phyloP scores from a whole-genome alignment of 2,113 vertebrate genomes.

The Odontesthes bonariensis region DNA sequence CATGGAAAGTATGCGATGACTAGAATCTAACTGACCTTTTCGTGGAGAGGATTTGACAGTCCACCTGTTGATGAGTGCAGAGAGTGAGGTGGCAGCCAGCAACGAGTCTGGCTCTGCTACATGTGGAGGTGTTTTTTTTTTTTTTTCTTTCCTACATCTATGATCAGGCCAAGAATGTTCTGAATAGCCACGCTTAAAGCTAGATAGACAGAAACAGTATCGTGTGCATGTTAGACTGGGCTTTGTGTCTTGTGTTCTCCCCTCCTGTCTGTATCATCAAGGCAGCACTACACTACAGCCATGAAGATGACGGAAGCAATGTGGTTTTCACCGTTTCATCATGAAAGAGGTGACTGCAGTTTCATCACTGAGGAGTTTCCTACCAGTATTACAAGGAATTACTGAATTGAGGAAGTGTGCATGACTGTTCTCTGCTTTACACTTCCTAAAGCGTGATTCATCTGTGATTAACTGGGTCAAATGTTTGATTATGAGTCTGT shows the following conservation, averaged over 20 bases:
- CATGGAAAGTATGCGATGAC: constrained; percentile 41
- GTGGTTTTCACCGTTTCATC: constrained; percentile 25
- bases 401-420: constrained; percentile 57
- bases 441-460: constrained; percentile 52
- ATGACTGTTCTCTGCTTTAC: constrained; percentile 8
- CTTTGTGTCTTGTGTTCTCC: constrained; percentile 32
- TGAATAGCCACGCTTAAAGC: constrained; percentile 36
- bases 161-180: constrained; percentile 28
- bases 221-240: neutral
- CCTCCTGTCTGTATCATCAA: constrained; percentile 17
- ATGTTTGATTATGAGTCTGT: neutral
- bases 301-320: neutral
- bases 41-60: constrained; percentile 28
- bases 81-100: constrained; percentile 30
- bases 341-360: neutral
- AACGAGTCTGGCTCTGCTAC: neutral
- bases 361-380: constrained; percentile 51
- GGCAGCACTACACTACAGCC: neutral
- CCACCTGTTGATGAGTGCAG: constrained; percentile 59
- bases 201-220: constrained; percentile 30
- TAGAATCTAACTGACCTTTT: constrained; percentile 58
- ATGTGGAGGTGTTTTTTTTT: constrained; percentile 4
- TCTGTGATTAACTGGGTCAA: constrained; percentile 45
- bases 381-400: constrained; percentile 41
- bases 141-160: neutral